Evolutionary conservation across 2,888 invertebrate species (phyloP), one percentile per base, ranked within the genome.

Genomic region (Camponotus fellah): DNA sequence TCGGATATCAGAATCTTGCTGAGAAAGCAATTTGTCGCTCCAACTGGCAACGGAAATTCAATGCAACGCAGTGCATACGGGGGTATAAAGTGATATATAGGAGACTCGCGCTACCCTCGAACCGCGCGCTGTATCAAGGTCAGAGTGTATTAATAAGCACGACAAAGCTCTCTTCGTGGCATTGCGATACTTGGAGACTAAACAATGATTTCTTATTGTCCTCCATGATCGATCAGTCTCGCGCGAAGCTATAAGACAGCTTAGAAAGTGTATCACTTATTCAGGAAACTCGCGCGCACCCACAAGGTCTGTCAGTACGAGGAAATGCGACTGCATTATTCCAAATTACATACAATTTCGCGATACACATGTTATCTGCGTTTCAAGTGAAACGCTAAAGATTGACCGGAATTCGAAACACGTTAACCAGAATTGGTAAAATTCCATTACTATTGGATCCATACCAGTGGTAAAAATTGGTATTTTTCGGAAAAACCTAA

Each of bases 231-330:
- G 79, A 80, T 80, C 72, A 80, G 56, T 12, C 60, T 80, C 79
- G 37, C 60, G 58, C 71, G 14, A 9, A 37, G 60, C 79, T 80
- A 80, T 80, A 80, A 80, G 79, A 71, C 58, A 37, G 60, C 79
- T 82, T 49, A 32, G 26, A 40, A 77, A 75, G 64, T 53, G n/a
- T 80, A 86, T 86, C 80, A 86, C 40, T 87, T 86, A 87, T 87
- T 86, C 74, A 87, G 80, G 37, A 49, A 84, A 80, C 49, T 65
- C 56, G 74, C 46, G 46, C 46, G 46, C 17, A n/a, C 53, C n/a
- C 2, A n/a, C 87, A 84, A 86, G 79, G 86, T 86, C 64, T 26
- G n/a, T n/a, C 40, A 62, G 37, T 21, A 66, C 26, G n/a, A 14
- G 60, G 21, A 34, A 46, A 21, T 37, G 5, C 21, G 21, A 21